These are phyloP conservation scores for Hylyphantes graminicola DNA, from an alignment of 1,140 invertebrate species.

Conservation along the genomic window DNA sequence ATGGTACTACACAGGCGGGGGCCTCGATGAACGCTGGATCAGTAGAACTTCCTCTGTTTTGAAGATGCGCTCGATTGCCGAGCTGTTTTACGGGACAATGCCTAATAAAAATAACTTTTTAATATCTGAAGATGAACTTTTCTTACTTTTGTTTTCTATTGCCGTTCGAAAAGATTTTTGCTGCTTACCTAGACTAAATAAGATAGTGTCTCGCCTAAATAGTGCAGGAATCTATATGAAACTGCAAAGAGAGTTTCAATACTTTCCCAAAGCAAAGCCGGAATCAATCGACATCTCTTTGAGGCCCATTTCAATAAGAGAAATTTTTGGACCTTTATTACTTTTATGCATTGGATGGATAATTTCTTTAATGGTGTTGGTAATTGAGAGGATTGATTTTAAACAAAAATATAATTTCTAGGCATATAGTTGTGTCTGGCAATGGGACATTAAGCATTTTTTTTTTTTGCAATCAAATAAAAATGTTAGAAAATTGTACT, in stretches of 20 bases:
- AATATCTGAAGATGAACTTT: not conserved
- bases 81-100: not conserved
- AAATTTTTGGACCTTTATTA: not conserved
- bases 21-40: not conserved
- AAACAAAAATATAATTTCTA: too few species aligned
- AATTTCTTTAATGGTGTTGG: too few species aligned
- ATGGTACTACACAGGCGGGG: not conserved
- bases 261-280: not conserved
- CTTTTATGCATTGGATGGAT: not conserved
- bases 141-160: not conserved
- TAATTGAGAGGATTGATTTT: too few species aligned
- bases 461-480: too few species aligned
- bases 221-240: slow-evolving; percentile 11
- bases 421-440: too few species aligned
- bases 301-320: not conserved
- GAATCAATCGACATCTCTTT: not conserved
- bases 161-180: not conserved
- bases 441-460: too few species aligned
- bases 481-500: too few species aligned
- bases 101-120: not conserved
- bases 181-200: not conserved
- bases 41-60: not conserved
- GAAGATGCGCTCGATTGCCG: not conserved
- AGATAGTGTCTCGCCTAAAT: not conserved
- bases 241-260: not conserved